A percentile compares a stretch with the other conserved stretches of the same genome.
phyloP scores from a whole-genome alignment of 2,797 vertebrate genomes.

The Melanotaenia boesemani region DNA sequence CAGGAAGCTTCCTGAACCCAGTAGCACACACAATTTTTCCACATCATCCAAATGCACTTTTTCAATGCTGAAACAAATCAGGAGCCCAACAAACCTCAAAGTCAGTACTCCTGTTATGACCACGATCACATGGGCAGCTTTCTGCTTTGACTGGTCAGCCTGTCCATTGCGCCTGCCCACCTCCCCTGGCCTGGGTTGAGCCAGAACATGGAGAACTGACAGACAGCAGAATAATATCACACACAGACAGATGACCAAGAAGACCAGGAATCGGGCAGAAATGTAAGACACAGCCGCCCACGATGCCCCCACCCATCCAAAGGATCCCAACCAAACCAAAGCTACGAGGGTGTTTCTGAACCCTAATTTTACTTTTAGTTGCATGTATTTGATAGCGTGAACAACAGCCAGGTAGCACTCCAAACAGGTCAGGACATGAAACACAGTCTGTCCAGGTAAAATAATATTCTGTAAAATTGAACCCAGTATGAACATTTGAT shows the following conservation, averaged over 20 bases:
- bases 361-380: not conserved
- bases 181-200: not conserved
- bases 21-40: rapidly evolving
- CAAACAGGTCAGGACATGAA: conserved; percentile 40
- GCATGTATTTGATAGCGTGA: conserved; percentile 14
- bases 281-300: rapidly evolving
- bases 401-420: conserved; percentile 32
- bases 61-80: rapidly evolving
- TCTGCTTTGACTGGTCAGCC: conserved; percentile 19
- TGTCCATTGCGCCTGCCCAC: not conserved
- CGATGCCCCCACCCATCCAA: rapidly evolving
- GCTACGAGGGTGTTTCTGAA: not conserved
- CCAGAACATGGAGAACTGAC: conserved; percentile 12
- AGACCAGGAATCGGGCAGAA: rapidly evolving
- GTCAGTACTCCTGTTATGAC: not conserved
- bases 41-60: not conserved
- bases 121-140: conserved; percentile 7
- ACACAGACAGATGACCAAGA: rapidly evolving
- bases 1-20: not conserved
- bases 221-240: conserved; percentile 7
- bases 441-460: not conserved
- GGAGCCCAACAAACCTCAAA: not conserved
- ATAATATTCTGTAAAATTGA: rapidly evolving
- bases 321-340: conserved; percentile 20
- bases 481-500: not conserved